A percentile compares a stretch with the other conserved stretches of the same genome.
Conservation (phyloP, 1,140 invertebrate genomes). For the Bombus consobrinus region DNA sequence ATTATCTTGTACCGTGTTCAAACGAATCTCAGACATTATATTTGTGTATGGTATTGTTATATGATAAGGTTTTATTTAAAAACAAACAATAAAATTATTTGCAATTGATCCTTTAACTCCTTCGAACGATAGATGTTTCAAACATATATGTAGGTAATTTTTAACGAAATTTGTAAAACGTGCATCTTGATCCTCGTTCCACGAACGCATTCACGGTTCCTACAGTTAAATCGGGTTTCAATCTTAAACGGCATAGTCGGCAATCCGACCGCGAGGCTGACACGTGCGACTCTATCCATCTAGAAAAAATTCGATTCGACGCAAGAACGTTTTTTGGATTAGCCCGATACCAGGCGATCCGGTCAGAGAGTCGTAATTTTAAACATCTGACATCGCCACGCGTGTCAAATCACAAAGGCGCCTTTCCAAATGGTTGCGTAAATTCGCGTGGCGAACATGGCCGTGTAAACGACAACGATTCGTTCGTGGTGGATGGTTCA, state of each 20-base stretch:
- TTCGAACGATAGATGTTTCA: not conserved
- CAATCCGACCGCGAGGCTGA: not conserved
- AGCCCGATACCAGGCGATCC: conserved; percentile 18
- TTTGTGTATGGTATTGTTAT: no score
- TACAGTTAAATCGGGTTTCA: conserved; percentile 40
- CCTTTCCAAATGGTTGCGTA: conserved; percentile 3
- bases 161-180: not conserved
- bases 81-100: not conserved
- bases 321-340: conserved; percentile 54
- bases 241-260: conserved; percentile 34
- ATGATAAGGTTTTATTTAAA: no score
- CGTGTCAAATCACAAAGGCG: conserved; percentile 31
- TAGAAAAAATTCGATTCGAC: conserved; percentile 65
- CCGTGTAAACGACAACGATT: conserved; percentile 48
- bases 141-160: not conserved
- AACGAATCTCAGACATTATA: no score
- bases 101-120: no score
- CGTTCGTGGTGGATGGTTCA: conserved; percentile 4
- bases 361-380: conserved; percentile 25
- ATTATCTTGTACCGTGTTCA: no score
- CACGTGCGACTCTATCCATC: conserved; percentile 57
- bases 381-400: conserved; percentile 55
- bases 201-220: conserved; percentile 27
- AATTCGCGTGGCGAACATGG: conserved; percentile 17
- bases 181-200: not conserved